Percentiles rank a stretch among this genome's conserved stretches.
phyloP scores from a whole-genome alignment of 2,113 vertebrate genomes.

The Dipodomys spectabilis region DNA sequence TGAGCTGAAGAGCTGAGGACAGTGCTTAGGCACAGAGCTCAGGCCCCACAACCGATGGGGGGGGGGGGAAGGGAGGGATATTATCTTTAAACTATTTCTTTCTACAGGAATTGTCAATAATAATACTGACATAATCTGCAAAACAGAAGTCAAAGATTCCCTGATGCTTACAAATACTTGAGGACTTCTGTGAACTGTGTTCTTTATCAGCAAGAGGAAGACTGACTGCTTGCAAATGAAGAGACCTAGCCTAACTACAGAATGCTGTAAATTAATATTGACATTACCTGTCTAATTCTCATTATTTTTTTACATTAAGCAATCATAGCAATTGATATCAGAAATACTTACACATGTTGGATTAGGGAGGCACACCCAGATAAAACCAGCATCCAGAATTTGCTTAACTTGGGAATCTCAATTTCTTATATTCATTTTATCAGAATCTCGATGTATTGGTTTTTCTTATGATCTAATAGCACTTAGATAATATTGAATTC shows the following conservation, averaged over 20 bases:
- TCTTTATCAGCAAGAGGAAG: conserved; percentile 7
- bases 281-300: too few relatives aligned
- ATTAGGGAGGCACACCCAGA: too few relatives aligned
- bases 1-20: too few relatives aligned
- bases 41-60: too few relatives aligned
- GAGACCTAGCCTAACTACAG: background rate
- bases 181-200: background rate
- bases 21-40: too few relatives aligned
- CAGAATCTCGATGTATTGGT: conserved; percentile 14
- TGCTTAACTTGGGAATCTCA: background rate
- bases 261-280: background rate
- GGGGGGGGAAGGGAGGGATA: too few relatives aligned
- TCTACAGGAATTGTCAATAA: background rate
- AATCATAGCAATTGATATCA: too few relatives aligned
- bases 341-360: too few relatives aligned
- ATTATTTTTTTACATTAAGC: too few relatives aligned
- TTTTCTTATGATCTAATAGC: conserved; percentile 3
- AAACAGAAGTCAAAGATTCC: conserved; percentile 21
- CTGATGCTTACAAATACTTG: conserved; percentile 19
- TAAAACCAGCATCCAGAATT: background rate
- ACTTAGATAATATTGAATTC: background rate
- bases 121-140: conserved; percentile 4
- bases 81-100: background rate
- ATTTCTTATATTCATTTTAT: background rate
- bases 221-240: background rate